Conservation (phyloP, 2,888 invertebrate genomes). For the Caenorhabditis panamensis region DNA sequence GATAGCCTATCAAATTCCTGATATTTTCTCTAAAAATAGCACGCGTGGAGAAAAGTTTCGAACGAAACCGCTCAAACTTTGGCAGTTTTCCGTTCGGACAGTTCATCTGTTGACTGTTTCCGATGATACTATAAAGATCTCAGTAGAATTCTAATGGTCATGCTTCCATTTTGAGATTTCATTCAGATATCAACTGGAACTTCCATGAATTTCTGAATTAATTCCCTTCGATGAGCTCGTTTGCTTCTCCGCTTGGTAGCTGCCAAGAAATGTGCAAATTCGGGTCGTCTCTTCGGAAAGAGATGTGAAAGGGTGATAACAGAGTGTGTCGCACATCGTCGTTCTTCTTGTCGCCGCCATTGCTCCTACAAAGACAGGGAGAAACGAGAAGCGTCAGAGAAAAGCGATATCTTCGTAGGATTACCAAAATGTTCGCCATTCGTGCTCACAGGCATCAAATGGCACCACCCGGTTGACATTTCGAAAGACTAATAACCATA, state of each 20-base stretch:
- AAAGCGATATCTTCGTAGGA: slow-evolving; percentile 7
- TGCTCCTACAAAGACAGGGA: not conserved
- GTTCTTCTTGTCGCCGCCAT: slow-evolving; percentile 47
- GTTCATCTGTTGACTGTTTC: too few species aligned
- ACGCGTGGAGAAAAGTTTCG: too few species aligned
- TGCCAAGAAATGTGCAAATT: slow-evolving; percentile 51
- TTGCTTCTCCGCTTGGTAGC: slow-evolving; percentile 6
- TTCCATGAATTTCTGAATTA: not conserved
- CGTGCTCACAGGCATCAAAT: too few species aligned
- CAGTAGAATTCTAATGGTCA: too few species aligned
- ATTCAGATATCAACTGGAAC: too few species aligned
- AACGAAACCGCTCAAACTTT: too few species aligned
- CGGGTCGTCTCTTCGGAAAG: slow-evolving; percentile 30
- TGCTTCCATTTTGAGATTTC: too few species aligned
- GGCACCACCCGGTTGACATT: slow-evolving; percentile 5
- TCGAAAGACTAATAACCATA: not conserved
- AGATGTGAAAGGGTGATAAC: slow-evolving; percentile 55
- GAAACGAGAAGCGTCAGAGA: slow-evolving; percentile 1
- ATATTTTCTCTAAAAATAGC: too few species aligned
- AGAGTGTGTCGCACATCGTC: slow-evolving; percentile 35
- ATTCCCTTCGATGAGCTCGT: not conserved
- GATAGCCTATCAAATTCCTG: too few species aligned
- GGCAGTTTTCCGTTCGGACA: too few species aligned
- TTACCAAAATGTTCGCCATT: slow-evolving; percentile 17
- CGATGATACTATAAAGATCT: too few species aligned